Conservation (phyloP, 2,888 invertebrate genomes). For the Allophyes oxyacanthae region DNA sequence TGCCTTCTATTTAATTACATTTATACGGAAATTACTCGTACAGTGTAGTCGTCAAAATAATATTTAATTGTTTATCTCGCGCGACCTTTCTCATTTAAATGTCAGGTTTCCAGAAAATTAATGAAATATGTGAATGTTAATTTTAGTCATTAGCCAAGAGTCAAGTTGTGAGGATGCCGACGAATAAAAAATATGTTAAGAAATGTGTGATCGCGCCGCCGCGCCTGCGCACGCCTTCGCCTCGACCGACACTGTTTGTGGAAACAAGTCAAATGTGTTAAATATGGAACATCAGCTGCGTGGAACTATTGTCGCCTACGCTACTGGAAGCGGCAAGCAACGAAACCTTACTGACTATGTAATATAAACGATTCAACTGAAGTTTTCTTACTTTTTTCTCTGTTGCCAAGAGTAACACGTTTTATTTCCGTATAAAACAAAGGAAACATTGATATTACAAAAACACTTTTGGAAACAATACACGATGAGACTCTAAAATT, state of each 20-base stretch:
- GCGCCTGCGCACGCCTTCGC: slow-evolving; percentile 75
- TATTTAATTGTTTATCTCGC: slow-evolving; percentile 65
- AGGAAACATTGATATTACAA: slow-evolving; percentile 28
- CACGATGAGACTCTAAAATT: slow-evolving; percentile 39
- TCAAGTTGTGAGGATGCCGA: slow-evolving; percentile 79
- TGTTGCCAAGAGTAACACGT: not conserved
- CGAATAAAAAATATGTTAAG: slow-evolving; percentile 74
- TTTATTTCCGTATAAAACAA: slow-evolving; percentile 5
- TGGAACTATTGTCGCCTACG: slow-evolving; percentile 41
- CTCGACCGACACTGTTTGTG: slow-evolving; percentile 76
- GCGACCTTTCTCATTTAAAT: slow-evolving; percentile 71
- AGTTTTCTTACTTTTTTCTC: not conserved
- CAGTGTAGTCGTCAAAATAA: slow-evolving; percentile 75
- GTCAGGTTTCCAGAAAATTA: slow-evolving; percentile 77
- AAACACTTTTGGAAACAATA: slow-evolving; percentile 36
- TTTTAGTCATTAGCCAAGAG: slow-evolving; percentile 86
- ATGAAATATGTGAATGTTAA: slow-evolving; percentile 85
- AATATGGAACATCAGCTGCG: slow-evolving; percentile 72
- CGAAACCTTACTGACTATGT: not conserved
- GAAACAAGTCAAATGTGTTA: slow-evolving; percentile 86
- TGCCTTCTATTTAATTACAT: slow-evolving; percentile 23
- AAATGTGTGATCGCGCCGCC: slow-evolving; percentile 82
- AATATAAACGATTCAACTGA: slow-evolving; percentile 6
- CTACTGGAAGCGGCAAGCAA: slow-evolving; percentile 61
- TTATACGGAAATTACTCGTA: slow-evolving; percentile 38